Conservation (phyloP, 2,888 invertebrate genomes). For the Neoascia interrupta region DNA sequence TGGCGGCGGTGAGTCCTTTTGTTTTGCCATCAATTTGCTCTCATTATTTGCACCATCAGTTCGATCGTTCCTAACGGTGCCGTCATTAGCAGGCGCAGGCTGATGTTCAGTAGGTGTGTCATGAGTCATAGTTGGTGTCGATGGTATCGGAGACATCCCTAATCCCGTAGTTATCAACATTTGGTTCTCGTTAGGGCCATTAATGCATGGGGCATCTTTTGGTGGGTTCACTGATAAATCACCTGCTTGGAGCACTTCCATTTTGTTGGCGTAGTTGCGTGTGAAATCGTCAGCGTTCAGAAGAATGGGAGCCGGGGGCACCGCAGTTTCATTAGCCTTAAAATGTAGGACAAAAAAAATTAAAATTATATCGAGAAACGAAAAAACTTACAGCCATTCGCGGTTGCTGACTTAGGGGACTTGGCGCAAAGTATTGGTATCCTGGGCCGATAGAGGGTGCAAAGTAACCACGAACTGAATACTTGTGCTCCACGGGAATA, state of each 20-base stretch:
- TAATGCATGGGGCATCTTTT: constrained; percentile 73
- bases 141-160: neutral
- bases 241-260: constrained; percentile 71
- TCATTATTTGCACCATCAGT: constrained; percentile 38
- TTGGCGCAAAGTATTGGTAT: constrained; percentile 74
- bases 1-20: constrained; percentile 40
- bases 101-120: constrained; percentile 8
- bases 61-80: constrained; percentile 8
- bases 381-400: constrained; percentile 70
- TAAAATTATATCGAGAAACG: constrained; percentile 37
- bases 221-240: constrained; percentile 72
- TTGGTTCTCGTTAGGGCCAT: constrained; percentile 64
- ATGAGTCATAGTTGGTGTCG: constrained; percentile 16
- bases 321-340: constrained; percentile 50
- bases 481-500: constrained; percentile 69
- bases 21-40: constrained; percentile 41
- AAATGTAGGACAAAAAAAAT: constrained; percentile 26
- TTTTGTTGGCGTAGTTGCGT: constrained; percentile 70
- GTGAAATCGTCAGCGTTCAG: constrained; percentile 71
- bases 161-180: constrained; percentile 15
- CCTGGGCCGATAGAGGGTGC: constrained; percentile 71
- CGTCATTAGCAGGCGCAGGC: constrained; percentile 25
- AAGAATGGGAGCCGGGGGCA: constrained; percentile 69
- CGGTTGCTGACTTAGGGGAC: constrained; percentile 72
- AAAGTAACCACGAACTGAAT: constrained; percentile 74